Base-by-base conservation (phyloP, 2,113 vertebrate species). In the Atractosteus spatula region DNA sequence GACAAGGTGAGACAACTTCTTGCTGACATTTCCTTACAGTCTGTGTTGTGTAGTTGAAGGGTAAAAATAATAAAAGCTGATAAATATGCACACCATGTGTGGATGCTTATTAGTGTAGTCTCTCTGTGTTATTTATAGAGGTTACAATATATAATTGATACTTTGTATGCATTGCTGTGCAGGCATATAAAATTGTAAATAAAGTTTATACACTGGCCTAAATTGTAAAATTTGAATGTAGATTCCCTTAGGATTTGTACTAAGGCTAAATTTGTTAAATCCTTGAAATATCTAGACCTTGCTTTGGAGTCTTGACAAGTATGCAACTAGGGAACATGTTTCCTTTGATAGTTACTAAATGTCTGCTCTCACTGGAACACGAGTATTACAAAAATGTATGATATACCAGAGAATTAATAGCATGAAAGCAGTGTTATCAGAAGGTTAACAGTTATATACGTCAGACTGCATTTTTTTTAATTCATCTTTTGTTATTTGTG, bases 1-100 rank as follows among this genome's bases (percentile, higher is more conserved):
- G 87, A 89, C 89, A 89, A 86, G 84, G 84, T 81, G 85, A 86
- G 84, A 88, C 78, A 77, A 66, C 66, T 67, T 75, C 77, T 77
- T 79, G 77, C 81, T 84, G 84, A 86, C 85, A 80, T 85, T 81
- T 81, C 73, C 69, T 78, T 79, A 79, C 81, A 69, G 75, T 85
- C 85, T 76, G 80, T 78, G 82, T 78, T 75, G 78, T 80, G 77
- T 77, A 70, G 62, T 57, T 68, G 42, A 55, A 57, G 65, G 47
- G 59, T 13, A 68, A 68, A 62, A 29, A 73, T 44, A 73, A 67
- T 66, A 59, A 45, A 62, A 42, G 29, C 81, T 86, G 84, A 87
- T 88, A 84, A 87, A 87, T 86, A 82, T 80, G 83, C 75, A 72
- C 41, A 43, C 64, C 66, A 63, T 71, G 65, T 61, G 69, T 59